Evolutionary conservation across 2,797 vertebrate genomes (phyloP).

Genomic region (Micromesistius poutassou): DNA sequence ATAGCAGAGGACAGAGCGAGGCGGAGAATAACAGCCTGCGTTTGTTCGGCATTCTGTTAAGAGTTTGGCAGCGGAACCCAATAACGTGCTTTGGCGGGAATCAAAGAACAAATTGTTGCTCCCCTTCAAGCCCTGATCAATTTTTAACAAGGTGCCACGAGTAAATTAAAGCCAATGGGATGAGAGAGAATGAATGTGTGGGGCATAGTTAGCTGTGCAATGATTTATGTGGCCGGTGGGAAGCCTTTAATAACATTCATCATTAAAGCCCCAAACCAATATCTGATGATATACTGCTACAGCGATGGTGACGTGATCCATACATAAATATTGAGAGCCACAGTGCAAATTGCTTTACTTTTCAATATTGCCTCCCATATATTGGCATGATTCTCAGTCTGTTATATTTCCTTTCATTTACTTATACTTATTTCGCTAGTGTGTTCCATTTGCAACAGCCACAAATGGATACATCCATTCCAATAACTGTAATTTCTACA

Average conservation of each 20-base stretch:
- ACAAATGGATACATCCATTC: not conserved
- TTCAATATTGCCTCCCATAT: not conserved
- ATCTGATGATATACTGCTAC: not conserved
- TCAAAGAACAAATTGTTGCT: not conserved
- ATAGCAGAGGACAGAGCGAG: not conserved
- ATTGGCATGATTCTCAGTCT: not conserved
- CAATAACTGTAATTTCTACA: not conserved
- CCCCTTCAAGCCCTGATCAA: not conserved
- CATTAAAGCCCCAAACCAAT: conserved; percentile 1
- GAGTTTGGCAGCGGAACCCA: not conserved
- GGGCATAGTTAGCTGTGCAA: not conserved
- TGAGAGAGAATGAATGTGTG: conserved; percentile 1
- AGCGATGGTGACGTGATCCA: not conserved
- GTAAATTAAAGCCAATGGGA: not conserved
- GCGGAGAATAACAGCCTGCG: not conserved
- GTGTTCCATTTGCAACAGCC: not conserved
- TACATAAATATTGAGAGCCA: not conserved
- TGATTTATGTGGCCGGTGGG: not conserved
- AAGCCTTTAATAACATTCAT: not conserved
- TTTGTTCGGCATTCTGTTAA: not conserved
- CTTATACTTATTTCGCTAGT: not conserved
- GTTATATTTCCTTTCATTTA: not conserved
- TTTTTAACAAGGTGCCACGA: not conserved
- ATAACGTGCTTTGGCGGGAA: not conserved
- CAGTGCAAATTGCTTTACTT: not conserved